phyloP scores from a whole-genome alignment of 2,797 vertebrate genomes.

The Heliangelus exortis region DNA sequence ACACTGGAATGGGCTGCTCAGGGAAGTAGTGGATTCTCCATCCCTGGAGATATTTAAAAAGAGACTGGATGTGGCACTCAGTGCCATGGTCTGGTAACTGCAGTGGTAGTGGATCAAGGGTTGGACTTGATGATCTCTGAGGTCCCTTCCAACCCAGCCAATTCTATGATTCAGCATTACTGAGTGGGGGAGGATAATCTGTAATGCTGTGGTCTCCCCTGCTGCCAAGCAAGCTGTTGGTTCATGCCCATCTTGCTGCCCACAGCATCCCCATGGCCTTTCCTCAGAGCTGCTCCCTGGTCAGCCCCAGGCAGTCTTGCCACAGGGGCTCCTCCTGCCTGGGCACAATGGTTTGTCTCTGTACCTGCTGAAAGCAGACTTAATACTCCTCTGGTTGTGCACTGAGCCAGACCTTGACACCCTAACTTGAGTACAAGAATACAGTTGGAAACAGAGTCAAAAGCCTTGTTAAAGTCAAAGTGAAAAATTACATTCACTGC shows the following conservation, averaged over 20 bases:
- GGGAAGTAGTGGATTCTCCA: too few relatives aligned
- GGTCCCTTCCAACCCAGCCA: too few relatives aligned
- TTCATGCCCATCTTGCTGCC: background rate
- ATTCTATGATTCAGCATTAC: background rate
- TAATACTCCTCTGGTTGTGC: background rate
- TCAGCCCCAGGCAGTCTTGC: background rate
- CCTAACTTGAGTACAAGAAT: background rate
- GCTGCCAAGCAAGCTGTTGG: background rate
- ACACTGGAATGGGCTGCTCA: too few relatives aligned
- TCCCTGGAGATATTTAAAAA: too few relatives aligned
- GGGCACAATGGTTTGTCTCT: too few relatives aligned
- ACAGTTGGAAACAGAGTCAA: background rate
- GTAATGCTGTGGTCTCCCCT: background rate
- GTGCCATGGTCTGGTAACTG: too few relatives aligned
- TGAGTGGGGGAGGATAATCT: background rate
- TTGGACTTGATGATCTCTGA: too few relatives aligned
- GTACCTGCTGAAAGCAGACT: background rate
- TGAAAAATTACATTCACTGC: background rate
- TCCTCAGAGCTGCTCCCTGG: background rate
- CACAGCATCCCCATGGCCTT: background rate
- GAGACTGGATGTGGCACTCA: too few relatives aligned
- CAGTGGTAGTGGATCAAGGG: too few relatives aligned
- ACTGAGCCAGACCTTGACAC: background rate
- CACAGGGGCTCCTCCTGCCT: too few relatives aligned
- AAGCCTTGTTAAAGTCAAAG: background rate